Evolutionary conservation across 1,140 invertebrate genomes (phyloP), one percentile per base, ranked within the genome.

Genomic region (Brachionus rubens): DNA sequence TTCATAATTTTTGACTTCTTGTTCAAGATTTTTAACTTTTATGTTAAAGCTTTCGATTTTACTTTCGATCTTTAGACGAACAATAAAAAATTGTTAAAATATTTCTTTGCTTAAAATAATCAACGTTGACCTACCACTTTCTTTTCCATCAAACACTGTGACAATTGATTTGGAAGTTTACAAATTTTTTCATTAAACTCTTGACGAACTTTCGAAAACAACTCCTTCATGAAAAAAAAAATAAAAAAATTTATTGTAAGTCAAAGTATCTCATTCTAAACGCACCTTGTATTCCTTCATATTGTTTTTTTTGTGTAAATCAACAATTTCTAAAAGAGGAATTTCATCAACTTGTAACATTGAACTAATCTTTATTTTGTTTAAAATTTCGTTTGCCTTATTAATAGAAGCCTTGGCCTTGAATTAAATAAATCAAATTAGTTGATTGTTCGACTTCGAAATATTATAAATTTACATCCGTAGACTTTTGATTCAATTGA

Each of bases 111-210:
- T 14, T 24, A 41, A 67, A 43, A 47, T 4, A n/a, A n/a, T n/a
- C n/a, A n/a, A n/a, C n/a, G n/a, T n/a, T n/a, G n/a, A n/a, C n/a
- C 33, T 70, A 70, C 65, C 46, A 72, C 28, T 40, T 72, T 72
- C 12, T 30, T 48, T 72, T 72, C 68, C 5, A 19, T 14, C 26
- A 21, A 19, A 40, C 9, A 21, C 24, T 36, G 21, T n/a, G 68
- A 72, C 30, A 72, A 16, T 21, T 72, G 68, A 5, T 21, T 21
- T 7, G 68, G 46, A 36, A 50, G 24, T 54, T 52, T 26, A 21
- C 43, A 50, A 9, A 72, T 33, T 2, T 48, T 50, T 19, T 48
- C 28, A 72, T 72, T 72, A 24, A 50, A 72, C 9, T 72, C 68
- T 48, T 72, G 48, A 50, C 68, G 19, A 0, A 72, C 16, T 47